A percentile compares a stretch with the other conserved stretches of the same genome.
phyloP scores from a whole-genome alignment of 2,888 invertebrate genomes.

The Polydrusus pterygomalis region DNA sequence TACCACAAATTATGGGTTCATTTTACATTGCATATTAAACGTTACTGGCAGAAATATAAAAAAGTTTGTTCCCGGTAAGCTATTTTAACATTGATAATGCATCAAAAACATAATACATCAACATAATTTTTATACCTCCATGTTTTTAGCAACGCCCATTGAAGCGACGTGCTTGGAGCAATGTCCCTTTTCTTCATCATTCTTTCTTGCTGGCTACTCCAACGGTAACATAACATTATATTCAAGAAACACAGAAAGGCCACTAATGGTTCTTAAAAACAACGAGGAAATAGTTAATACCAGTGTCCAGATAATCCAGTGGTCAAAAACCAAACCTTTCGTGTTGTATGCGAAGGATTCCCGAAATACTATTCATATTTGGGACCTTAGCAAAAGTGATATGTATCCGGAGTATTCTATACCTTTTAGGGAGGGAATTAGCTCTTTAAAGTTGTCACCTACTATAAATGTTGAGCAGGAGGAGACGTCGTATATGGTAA shows the following conservation, averaged over 20 bases:
- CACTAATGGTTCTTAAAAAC: constrained; percentile 69
- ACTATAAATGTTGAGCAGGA: constrained; percentile 61
- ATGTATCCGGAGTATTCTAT: constrained; percentile 72
- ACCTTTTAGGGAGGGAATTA: constrained; percentile 70
- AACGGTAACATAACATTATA: constrained; percentile 74
- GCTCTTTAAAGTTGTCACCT: constrained; percentile 71
- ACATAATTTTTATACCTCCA: background rate
- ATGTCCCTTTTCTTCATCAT: constrained; percentile 73
- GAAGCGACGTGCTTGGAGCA: constrained; percentile 72
- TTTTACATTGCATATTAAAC: constrained; percentile 70
- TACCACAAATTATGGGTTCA: constrained; percentile 72
- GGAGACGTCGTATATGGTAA: constrained; percentile 72
- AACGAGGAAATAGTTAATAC: constrained; percentile 64
- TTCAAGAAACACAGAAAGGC: constrained; percentile 68
- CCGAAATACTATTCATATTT: constrained; percentile 72
- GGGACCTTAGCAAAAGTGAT: constrained; percentile 75
- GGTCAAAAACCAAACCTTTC: constrained; percentile 75
- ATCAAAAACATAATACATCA: background rate
- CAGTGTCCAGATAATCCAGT: constrained; percentile 72
- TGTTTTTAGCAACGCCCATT: constrained; percentile 60
- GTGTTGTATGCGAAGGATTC: constrained; percentile 73
- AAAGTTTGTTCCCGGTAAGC: constrained; percentile 65
- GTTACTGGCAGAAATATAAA: constrained; percentile 66
- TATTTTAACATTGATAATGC: constrained; percentile 31
- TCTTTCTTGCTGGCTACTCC: constrained; percentile 73